phyloP scores from a whole-genome alignment of 2,888 invertebrate species.

The Atherix ibis region DNA sequence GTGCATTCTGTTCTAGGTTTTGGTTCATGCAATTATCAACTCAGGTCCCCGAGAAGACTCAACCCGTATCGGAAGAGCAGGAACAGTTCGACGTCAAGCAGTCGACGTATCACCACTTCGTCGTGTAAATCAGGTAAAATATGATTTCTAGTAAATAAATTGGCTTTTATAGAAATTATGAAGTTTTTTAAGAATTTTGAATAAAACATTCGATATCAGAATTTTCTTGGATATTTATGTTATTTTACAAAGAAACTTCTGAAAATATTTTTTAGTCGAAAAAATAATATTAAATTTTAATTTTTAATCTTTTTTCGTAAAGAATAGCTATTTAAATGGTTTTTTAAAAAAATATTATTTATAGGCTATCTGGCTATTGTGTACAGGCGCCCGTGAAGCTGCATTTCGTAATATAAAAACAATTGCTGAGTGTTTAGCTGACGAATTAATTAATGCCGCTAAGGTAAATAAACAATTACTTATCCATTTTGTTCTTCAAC shows the following conservation, averaged over 20 bases:
- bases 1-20: slow-evolving; percentile 46
- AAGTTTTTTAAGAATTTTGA: not conserved
- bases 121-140: slow-evolving; percentile 74
- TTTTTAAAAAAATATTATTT: slow-evolving; percentile 10
- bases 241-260: not conserved
- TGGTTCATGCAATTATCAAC: slow-evolving; percentile 97
- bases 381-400: slow-evolving; percentile 97
- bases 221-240: not conserved
- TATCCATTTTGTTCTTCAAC: not conserved
- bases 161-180: no score
- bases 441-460: slow-evolving; percentile 99
- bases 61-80: slow-evolving; percentile 98
- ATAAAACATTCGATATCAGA: not conserved
- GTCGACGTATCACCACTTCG: slow-evolving; percentile 97
- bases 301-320: not conserved
- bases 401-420: slow-evolving; percentile 99
- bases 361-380: slow-evolving; percentile 91
- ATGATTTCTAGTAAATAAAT: no score
- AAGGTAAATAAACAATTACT: slow-evolving; percentile 44
- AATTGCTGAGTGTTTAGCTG: slow-evolving; percentile 98
- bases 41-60: slow-evolving; percentile 99
- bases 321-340: no score
- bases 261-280: not conserved
- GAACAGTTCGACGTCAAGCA: slow-evolving; percentile 99
- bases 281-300: no score